These are phyloP conservation scores for Autographa gamma DNA, from an alignment of 2,888 invertebrate species.

Conservation along the genomic window DNA sequence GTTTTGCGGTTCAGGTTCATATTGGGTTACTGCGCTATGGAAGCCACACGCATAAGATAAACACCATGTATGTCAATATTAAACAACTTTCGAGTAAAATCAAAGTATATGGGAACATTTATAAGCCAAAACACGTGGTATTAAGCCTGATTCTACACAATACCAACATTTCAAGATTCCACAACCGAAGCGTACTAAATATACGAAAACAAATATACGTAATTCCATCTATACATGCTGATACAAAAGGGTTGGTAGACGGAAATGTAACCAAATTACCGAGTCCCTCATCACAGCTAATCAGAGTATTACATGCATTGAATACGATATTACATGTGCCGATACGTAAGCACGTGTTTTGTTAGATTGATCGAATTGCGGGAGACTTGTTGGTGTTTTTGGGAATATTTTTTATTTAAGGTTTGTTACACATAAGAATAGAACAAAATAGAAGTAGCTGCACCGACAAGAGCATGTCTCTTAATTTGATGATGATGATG, in stretches of 20 bases:
- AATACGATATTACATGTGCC: constrained; percentile 65
- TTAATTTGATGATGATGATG: too few relatives aligned
- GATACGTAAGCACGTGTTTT: constrained; percentile 43
- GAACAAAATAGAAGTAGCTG: too few relatives aligned
- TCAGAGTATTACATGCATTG: constrained; percentile 71
- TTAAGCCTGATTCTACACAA: not conserved
- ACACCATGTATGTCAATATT: not conserved
- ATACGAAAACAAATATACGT: not conserved
- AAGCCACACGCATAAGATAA: too few relatives aligned
- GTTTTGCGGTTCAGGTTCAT: too few relatives aligned
- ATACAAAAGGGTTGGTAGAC: constrained; percentile 57
- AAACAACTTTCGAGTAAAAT: not conserved
- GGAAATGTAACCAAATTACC: constrained; percentile 68
- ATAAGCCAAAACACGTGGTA: not conserved
- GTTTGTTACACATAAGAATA: too few relatives aligned
- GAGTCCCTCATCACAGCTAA: constrained; percentile 73
- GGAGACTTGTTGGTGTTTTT: constrained; percentile 21
- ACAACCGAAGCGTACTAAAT: not conserved
- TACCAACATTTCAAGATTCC: not conserved
- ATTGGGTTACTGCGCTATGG: too few relatives aligned
- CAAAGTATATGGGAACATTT: not conserved
- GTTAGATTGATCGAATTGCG: constrained; percentile 50
- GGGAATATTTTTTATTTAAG: constrained; percentile 8
- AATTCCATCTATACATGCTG: constrained; percentile 21
- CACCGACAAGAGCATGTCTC: too few relatives aligned